Base-by-base conservation (phyloP, 1,140 invertebrate genomes). In the Tenebrio molitor region DNA sequence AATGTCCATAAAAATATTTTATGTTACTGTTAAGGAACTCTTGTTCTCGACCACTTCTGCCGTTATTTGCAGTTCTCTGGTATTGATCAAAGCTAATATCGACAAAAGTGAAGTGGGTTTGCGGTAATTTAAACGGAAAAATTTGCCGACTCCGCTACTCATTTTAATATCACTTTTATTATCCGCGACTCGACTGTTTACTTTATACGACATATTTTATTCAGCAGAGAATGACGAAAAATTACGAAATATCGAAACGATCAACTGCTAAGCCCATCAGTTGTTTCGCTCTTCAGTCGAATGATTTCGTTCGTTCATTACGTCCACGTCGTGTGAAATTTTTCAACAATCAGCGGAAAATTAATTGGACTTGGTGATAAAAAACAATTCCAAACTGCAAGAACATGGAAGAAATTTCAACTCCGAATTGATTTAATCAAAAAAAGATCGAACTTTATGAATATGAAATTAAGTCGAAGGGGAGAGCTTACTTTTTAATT, bases 371-470 rank as follows among this genome's bases (percentile, higher is more conserved):
- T n/a, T n/a, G n/a, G n/a, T n/a, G n/a, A n/a, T n/a, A n/a, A 50
- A 50, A 17, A 50, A 17, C 15, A 50, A 50, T 19, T 50, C 19
- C 8, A 50, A 50, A 50, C 21, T 50, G 15, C 19, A 21, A 17
- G 16, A 50, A 50, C 44, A 50, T 17, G 21, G 21, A 41, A 50
- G 44, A 50, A 50, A 21, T 50, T 50, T 50, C 15, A 50, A 50
- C 44, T 50, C 10, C 44, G 44, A 4, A 50, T 50, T 50, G 44
- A 50, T 50, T 15, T 50, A 50, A 50, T 50, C 16, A 50, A 50
- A 50, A 44, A 50, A 50, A 50, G 44, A 50, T 50, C 44, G 44
- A 50, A 50, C 44, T 50, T 50, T 50, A 50, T 50, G 44, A 50
- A 50, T 50, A 50, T 21, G 17, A 50, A 50, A 50, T 50, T 50